Conservation (phyloP, 2,797 vertebrate species). For the Xyrichtys novacula region DNA sequence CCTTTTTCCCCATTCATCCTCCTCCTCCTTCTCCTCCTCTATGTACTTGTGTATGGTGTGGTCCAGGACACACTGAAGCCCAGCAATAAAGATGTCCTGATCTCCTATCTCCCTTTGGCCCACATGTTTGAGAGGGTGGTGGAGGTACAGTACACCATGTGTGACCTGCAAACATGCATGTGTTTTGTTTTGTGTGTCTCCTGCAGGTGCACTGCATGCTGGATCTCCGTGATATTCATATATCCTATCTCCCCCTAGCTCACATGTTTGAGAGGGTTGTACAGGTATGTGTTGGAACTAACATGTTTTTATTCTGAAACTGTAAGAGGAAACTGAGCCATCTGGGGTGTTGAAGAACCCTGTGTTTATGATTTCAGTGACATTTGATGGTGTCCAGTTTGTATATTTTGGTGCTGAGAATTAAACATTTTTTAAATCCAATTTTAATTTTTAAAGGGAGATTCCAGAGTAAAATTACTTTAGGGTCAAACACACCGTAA, state of each 20-base stretch:
- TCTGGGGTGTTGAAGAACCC: no score
- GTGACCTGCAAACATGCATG: constrained; percentile 61
- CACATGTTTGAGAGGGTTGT: constrained; percentile 89
- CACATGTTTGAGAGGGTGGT: constrained; percentile 97
- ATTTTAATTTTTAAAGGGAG: no score
- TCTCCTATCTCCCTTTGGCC: constrained; percentile 96
- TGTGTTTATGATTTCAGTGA: neutral
- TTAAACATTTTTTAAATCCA: neutral
- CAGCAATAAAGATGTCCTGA: constrained; percentile 86
- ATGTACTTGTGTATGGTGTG: constrained; percentile 27
- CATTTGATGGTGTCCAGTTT: neutral
- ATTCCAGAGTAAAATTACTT: no score
- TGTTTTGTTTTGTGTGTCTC: constrained; percentile 72
- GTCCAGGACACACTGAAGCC: constrained; percentile 71
- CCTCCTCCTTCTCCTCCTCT: neutral
- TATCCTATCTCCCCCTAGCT: constrained; percentile 89
- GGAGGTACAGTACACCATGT: constrained; percentile 85
- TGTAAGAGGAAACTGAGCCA: no score
- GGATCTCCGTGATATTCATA: constrained; percentile 79
- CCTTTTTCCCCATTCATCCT: constrained; percentile 20
- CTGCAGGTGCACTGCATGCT: constrained; percentile 82
- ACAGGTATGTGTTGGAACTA: constrained; percentile 80
- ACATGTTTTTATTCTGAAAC: constrained; percentile 2
- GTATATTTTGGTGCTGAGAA: neutral
- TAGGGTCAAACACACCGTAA: no score